Conservation (phyloP, 1,140 invertebrate species). For the Aphelenchoides avenae region DNA sequence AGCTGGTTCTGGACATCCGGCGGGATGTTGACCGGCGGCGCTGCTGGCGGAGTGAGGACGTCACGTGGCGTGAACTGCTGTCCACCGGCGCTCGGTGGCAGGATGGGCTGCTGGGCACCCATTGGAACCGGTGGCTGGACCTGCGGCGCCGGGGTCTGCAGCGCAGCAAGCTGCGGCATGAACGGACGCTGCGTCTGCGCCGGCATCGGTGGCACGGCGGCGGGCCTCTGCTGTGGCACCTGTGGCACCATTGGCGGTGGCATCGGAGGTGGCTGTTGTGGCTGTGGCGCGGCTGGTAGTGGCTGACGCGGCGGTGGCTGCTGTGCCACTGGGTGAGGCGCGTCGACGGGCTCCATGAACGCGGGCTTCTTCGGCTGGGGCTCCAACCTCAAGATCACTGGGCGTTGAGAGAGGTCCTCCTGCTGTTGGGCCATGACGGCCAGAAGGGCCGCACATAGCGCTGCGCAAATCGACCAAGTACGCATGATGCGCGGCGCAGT, state of each 20-base stretch:
- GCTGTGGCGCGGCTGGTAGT: not conserved
- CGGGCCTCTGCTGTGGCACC: slow-evolving; percentile 15
- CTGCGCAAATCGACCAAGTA: too few relatives aligned
- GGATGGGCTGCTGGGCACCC: slow-evolving; percentile 28
- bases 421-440: slow-evolving; percentile 6
- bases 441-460: not conserved
- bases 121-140: slow-evolving; percentile 23
- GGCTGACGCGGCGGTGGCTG: not conserved
- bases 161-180: not conserved
- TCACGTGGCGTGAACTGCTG: slow-evolving; percentile 34
- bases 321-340: slow-evolving; percentile 40
- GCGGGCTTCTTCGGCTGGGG: slow-evolving; percentile 23
- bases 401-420: slow-evolving; percentile 30
- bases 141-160: slow-evolving; percentile 5
- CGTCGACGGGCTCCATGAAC: slow-evolving; percentile 34
- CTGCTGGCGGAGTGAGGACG: slow-evolving; percentile 42
- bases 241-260: too few relatives aligned
- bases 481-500: too few relatives aligned
- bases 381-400: slow-evolving; percentile 40
- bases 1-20: slow-evolving; percentile 59
- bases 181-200: not conserved
- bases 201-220: not conserved
- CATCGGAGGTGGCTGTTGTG: too few relatives aligned
- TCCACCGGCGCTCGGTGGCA: slow-evolving; percentile 7
- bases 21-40: slow-evolving; percentile 56